Evolutionary conservation across 2,888 invertebrate genomes (phyloP), one percentile per base, ranked within the genome.

Genomic region (Dysmachus trigonus): DNA sequence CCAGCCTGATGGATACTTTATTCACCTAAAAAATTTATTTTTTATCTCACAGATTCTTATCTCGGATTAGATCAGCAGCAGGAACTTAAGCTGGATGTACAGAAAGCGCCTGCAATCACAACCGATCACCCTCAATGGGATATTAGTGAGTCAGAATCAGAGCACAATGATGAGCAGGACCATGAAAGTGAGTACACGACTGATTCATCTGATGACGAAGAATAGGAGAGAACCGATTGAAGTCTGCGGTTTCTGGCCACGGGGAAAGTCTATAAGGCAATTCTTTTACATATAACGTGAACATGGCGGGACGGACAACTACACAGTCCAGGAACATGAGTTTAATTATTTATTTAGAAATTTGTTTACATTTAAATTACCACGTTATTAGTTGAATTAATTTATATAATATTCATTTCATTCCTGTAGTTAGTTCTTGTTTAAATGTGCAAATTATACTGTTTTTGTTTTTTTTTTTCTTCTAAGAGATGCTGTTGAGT

Each of bases 121-220:
- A 96, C 95, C 83, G 96, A 97, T 90, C 98, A 98, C 93, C 98
- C 98, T n/a, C 98, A 98, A 93, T 99, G 99, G 98, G 98, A 98
- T 90, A 96, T 98, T 90, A 97, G 97, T 88, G 98, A 98, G 90
- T 98, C 98, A 79, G 98, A 98, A 90, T 96, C 96, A 87, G 96
- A 96, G 88, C 91, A 92, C 87, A 91, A 91, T 86, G 94, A 94
- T 88, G 93, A 94, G 89, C 94, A 94, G 88, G 94, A 93, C 90
- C 94, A 94, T 91, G 94, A 94, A 89, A 94, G 94, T 91, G 94
- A 94, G 90, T 94, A 94, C 89, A 94, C 94, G 89, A 94, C 94
- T 91, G 94, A 94, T 90, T 93, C 94, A 91, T 94, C 94, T 89
- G 94, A 94, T 74, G 94, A 94, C 89, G 94, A 94, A 88, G 93